Evolutionary conservation across 2,113 vertebrate species (phyloP), one percentile per base, ranked within the genome.

Genomic region (Xiphophorus maculatus): DNA sequence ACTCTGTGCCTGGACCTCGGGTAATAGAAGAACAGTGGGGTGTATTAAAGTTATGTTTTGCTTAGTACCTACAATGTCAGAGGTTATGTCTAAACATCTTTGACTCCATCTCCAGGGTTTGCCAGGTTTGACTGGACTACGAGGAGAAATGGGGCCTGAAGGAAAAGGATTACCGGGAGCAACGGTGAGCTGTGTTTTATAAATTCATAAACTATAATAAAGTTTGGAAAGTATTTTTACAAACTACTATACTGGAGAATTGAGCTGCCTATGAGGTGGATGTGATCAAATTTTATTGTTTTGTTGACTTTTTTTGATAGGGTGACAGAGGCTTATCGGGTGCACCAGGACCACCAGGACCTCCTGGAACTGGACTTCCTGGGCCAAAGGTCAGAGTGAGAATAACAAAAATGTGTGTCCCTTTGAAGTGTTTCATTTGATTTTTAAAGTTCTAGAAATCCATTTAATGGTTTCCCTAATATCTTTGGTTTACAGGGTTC

Each of bases 251-350:
- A 5, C 12, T 30, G 2, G 10, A 42, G 19, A 25, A 1, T 12
- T 69, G 17, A 29, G 2, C 11, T 54, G 44, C 22, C 29, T 4
- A 11, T 32, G 4, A 22, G 7, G 3, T 1, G 35, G 32, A 22
- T 5, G 29, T 1, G 25, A 2, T 69, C 0, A 11, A 72, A 51
- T 33, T 27, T 15, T 19, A 58, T 84, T 83, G 27, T 14, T 28
- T 13, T 42, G 17, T 73, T 14, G 63, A 71, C 71, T 82, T 63
- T 68, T 22, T 84, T 10, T 74, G 10, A 32, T 42, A 97, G 96
- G 96, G 96, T 76, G 93, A 96, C 48, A 81, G 33, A 81, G 96
- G 96, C 1, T 66, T 88, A 19, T 93, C 80, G 33, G 96, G 96
- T 0, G 73, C 65, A 29, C 92, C 91, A 2, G 96, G 96, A 0